These are phyloP conservation scores for Proteles cristata DNA, from an alignment of 2,113 vertebrate genomes.

Conservation along the genomic window DNA sequence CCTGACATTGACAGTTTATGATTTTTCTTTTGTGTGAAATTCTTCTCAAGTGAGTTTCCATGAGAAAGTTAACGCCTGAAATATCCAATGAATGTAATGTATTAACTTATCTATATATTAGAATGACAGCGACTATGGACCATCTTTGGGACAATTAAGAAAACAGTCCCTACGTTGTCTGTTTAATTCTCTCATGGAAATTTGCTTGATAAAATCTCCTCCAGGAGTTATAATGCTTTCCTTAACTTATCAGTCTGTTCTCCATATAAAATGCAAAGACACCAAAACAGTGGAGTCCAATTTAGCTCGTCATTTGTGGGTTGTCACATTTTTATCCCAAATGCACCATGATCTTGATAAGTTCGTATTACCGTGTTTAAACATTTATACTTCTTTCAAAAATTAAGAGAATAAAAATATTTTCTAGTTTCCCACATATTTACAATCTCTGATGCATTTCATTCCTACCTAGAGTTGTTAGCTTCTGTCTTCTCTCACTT, in stretches of 20 bases:
- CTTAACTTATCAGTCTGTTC: not conserved
- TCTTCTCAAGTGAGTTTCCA: conserved; percentile 23
- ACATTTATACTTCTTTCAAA: not conserved
- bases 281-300: not conserved
- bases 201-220: not conserved
- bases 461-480: not conserved
- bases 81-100: not conserved
- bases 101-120: not conserved
- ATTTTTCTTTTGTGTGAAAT: not conserved
- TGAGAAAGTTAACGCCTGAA: not conserved
- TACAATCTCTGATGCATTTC: not conserved
- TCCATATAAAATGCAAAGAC: not conserved
- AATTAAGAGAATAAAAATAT: not conserved
- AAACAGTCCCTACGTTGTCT: not conserved
- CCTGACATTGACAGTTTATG: not conserved
- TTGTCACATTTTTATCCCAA: not conserved
- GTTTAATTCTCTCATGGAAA: not conserved
- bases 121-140: not conserved
- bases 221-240: not conserved
- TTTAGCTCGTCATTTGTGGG: not conserved
- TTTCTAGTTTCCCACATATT: not conserved
- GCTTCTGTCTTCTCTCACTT: not conserved
- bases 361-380: not conserved
- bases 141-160: not conserved
- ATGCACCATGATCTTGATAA: not conserved